Conservation (phyloP, 2,888 invertebrate genomes). For the Furcula furcula region DNA sequence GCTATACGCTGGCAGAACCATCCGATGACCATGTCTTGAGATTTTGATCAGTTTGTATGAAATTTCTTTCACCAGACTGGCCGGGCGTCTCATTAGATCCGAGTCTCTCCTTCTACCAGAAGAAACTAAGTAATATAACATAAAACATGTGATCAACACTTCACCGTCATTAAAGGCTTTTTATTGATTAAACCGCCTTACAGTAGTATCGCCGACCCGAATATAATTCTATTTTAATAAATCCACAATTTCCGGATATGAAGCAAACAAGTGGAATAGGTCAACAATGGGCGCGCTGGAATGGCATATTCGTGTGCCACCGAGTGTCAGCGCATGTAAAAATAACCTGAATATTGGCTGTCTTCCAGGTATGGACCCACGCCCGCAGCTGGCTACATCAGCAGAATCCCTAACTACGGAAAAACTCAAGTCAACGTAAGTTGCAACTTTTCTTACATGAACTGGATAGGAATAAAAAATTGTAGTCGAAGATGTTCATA, state of each 20-base stretch:
- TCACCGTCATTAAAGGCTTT: no score
- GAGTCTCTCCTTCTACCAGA: no score
- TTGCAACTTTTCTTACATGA: constrained; percentile 16
- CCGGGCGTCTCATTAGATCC: no score
- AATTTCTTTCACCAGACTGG: no score
- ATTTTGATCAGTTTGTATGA: no score
- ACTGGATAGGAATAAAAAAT: not conserved
- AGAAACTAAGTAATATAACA: no score
- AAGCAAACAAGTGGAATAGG: constrained; percentile 45
- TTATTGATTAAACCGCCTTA: no score
- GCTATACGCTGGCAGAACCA: no score
- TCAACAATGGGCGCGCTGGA: constrained; percentile 41
- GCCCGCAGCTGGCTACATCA: constrained; percentile 64
- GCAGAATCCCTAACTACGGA: constrained; percentile 76
- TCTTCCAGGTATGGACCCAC: constrained; percentile 69
- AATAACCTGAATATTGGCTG: constrained; percentile 69
- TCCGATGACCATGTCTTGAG: no score
- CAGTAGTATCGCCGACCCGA: not conserved
- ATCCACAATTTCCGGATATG: constrained; percentile 24
- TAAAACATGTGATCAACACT: no score
- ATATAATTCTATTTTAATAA: constrained; percentile 15
- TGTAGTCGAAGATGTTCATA: not conserved
- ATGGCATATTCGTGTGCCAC: constrained; percentile 31
- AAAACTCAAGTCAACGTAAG: constrained; percentile 75
- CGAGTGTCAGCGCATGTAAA: constrained; percentile 51